Evolutionary conservation across 1,140 invertebrate species (phyloP).

Genomic region (Prorops nasuta): DNA sequence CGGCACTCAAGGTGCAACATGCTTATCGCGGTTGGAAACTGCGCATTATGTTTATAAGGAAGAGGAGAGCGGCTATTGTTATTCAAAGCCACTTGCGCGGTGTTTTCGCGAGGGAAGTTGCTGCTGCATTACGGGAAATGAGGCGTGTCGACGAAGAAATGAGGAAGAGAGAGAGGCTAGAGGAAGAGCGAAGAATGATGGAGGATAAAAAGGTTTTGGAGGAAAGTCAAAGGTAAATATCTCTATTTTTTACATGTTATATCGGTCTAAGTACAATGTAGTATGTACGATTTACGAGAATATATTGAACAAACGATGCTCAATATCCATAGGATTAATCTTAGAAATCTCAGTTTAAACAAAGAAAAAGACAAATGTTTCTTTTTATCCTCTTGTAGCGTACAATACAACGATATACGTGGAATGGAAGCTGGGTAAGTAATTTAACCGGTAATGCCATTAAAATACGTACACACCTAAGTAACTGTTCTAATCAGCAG

Average conservation of each 20-base stretch:
- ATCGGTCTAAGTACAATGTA: slow-evolving; percentile 9
- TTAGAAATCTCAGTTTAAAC: too few relatives aligned
- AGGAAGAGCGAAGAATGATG: slow-evolving; percentile 65
- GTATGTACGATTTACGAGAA: too few relatives aligned
- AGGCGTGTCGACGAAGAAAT: slow-evolving; percentile 90
- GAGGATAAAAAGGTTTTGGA: slow-evolving; percentile 56
- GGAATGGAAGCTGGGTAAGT: slow-evolving; percentile 60
- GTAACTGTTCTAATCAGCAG: too few relatives aligned
- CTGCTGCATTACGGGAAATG: slow-evolving; percentile 83
- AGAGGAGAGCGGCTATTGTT: slow-evolving; percentile 81
- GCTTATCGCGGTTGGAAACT: slow-evolving; percentile 85
- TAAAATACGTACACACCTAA: too few relatives aligned
- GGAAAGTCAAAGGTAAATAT: slow-evolving; percentile 60
- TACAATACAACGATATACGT: slow-evolving; percentile 57
- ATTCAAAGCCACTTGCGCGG: slow-evolving; percentile 88
- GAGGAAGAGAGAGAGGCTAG: slow-evolving; percentile 71
- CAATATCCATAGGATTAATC: too few relatives aligned
- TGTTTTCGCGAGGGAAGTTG: slow-evolving; percentile 85
- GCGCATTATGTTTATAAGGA: slow-evolving; percentile 77
- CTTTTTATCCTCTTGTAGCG: slow-evolving; percentile 50
- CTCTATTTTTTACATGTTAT: slow-evolving; percentile 23
- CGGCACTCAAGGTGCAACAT: slow-evolving; percentile 79
- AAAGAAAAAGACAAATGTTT: slow-evolving; percentile 17
- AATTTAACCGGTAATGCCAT: slow-evolving; percentile 6
- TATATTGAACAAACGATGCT: too few relatives aligned